A percentile compares a stretch with the other conserved stretches of the same genome.
These are phyloP conservation scores for Strix aluco DNA, from an alignment of 2,113 vertebrate genomes.

Conservation along the genomic window DNA sequence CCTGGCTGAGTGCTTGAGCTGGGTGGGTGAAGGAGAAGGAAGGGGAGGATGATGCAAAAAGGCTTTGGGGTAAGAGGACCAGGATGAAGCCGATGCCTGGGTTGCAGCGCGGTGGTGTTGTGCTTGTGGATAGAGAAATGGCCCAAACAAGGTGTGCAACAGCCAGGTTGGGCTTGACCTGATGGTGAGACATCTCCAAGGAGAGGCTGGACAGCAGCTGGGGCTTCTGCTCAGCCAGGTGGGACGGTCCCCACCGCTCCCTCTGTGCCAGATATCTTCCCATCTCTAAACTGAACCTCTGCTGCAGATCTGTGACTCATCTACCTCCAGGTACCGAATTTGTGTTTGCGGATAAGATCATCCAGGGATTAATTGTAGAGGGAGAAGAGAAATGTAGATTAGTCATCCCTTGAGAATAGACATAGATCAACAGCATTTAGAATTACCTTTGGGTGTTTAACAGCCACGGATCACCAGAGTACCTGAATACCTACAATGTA, in stretches of 20 bases:
- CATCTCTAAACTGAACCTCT: background rate
- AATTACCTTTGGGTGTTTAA: constrained; percentile 51
- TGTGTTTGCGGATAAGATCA: constrained; percentile 62
- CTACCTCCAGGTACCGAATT: constrained; percentile 2
- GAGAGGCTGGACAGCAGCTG: background rate
- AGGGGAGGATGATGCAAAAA: background rate
- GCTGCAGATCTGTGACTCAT: constrained; percentile 19
- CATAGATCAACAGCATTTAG: constrained; percentile 61
- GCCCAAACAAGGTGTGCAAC: background rate
- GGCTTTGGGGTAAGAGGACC: background rate
- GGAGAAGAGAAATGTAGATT: constrained; percentile 57
- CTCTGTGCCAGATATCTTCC: background rate
- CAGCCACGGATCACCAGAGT: constrained; percentile 45
- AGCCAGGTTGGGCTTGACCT: background rate
- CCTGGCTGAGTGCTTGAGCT: background rate
- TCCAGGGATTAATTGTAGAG: constrained; percentile 63
- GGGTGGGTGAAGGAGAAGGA: background rate
- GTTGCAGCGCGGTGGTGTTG: accelerated
- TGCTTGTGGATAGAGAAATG: background rate
- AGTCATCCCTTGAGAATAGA: constrained; percentile 52
- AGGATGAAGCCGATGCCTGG: background rate
- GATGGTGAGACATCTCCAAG: accelerated
- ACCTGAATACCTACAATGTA: constrained; percentile 56
- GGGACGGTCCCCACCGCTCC: background rate
- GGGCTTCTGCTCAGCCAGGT: background rate